Evolutionary conservation across 2,888 invertebrate genomes (phyloP).

Genomic region (Sarcophaga subvicina): DNA sequence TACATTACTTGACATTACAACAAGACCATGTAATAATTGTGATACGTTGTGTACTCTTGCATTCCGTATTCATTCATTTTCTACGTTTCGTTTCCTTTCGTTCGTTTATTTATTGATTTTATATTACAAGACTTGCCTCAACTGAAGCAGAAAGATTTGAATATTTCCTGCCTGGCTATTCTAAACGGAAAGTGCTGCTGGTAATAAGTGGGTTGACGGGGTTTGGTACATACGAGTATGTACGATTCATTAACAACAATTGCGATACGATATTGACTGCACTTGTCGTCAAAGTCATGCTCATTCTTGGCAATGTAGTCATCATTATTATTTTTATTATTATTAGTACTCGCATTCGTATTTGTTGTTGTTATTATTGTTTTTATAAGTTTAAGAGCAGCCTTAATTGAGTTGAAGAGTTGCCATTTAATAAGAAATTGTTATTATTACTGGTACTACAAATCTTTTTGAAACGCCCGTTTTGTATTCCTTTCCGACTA

Average conservation of each 20-base stretch:
- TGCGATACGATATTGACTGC: not conserved
- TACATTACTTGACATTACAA: slow-evolving; percentile 34
- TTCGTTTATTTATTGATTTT: slow-evolving; percentile 33
- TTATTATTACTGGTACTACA: not conserved
- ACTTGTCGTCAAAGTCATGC: not conserved
- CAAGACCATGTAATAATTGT: slow-evolving; percentile 31
- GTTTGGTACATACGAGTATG: not conserved
- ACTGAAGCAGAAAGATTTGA: not conserved
- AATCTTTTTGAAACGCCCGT: not conserved
- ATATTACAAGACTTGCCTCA: not conserved
- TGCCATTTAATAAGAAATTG: not conserved
- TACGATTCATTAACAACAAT: not conserved
- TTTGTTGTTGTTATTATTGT: not conserved
- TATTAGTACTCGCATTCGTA: not conserved
- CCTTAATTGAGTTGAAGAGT: not conserved
- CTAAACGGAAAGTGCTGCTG: not conserved
- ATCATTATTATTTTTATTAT: not conserved
- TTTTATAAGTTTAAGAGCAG: not conserved
- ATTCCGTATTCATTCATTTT: not conserved
- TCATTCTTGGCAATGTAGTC: not conserved
- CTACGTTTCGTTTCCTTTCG: too few relatives aligned
- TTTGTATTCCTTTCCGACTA: too few relatives aligned
- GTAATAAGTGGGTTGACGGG: not conserved
- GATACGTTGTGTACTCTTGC: not conserved
- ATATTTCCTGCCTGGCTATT: slow-evolving; percentile 29